Evolutionary conservation across 37 sponge, comb jelly and placozoan species (phyloP), one percentile per base, ranked within the genome.

Genomic region (Cladorhizidae sp.): DNA sequence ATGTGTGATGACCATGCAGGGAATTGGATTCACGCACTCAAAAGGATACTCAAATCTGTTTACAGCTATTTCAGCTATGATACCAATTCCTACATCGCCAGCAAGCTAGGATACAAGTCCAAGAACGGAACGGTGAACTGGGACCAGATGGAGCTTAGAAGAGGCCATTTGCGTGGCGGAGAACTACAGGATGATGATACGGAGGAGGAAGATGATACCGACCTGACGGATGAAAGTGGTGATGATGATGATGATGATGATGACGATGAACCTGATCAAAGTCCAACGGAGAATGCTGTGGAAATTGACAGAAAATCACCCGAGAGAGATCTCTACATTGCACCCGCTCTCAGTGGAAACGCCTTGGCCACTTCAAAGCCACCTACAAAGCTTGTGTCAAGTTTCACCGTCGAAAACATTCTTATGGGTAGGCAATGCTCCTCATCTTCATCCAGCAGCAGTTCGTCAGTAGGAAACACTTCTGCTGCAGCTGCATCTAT

Each of bases 11-110:
- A 14, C 26, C 31, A 25, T 79, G 54, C 81, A 88, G 88, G 88
- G 20, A 77, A 64, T 42, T 88, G 83, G 88, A 78, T 73, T n/a
- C 33, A 88, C 28, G 78, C 78, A 50, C 83, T 88, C 54, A 56
- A 72, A 55, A 72, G 56, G 37, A 65, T 88, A 22, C 33, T 88
- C 1, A 37, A 72, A 23, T 72, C 78, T 49, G 83, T 88, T 31
- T 88, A 88, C 70, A 64, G 52, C 37, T 77, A 77, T 50, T 88
- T 88, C 79, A 82, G 77, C 57, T 88, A 82, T 52, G 83, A 82
- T 41, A 57, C 74, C 43, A 79, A 45, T 52, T 77, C 78, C 26
- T 85, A 85, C 70, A 78, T 85, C 21, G 72, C 85, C 32, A 58
- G 55, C 43, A 76, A 56, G 35, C 77, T 61, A 45, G 71, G 41